These are phyloP conservation scores for Apis laboriosa DNA, from an alignment of 1,140 invertebrate genomes.

Conservation along the genomic window DNA sequence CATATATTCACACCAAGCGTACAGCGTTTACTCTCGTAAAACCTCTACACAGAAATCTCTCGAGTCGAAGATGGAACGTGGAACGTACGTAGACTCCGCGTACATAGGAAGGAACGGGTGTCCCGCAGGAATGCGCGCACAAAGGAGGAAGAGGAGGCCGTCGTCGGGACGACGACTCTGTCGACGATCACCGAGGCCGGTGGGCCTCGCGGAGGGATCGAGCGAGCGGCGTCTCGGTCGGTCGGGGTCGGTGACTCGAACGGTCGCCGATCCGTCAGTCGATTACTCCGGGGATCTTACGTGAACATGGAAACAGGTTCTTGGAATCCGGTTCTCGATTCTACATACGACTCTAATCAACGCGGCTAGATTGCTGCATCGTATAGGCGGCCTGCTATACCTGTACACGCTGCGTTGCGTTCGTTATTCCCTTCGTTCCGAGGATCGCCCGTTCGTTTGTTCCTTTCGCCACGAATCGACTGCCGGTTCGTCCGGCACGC, in stretches of 20 bases:
- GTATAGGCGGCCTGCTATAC: slow-evolving; percentile 58
- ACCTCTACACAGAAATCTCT: not conserved
- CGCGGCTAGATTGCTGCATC: slow-evolving; percentile 81
- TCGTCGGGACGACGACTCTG: slow-evolving; percentile 33
- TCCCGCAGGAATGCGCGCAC: slow-evolving; percentile 44
- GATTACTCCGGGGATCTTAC: slow-evolving; percentile 82
- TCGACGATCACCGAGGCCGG: slow-evolving; percentile 26
- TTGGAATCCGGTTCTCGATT: slow-evolving; percentile 82
- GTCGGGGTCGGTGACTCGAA: slow-evolving; percentile 81
- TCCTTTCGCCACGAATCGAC: not conserved
- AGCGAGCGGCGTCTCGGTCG: slow-evolving; percentile 61
- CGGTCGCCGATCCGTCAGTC: slow-evolving; percentile 82
- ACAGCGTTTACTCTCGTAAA: not conserved
- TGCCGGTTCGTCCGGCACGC: not conserved
- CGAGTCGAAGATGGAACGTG: not conserved
- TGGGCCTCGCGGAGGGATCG: slow-evolving; percentile 40
- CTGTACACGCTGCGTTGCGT: slow-evolving; percentile 51
- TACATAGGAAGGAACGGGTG: slow-evolving; percentile 21
- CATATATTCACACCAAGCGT: not conserved
- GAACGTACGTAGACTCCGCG: not conserved
- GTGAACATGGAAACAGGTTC: slow-evolving; percentile 82
- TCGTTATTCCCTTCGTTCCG: slow-evolving; percentile 30
- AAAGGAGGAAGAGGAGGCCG: slow-evolving; percentile 26
- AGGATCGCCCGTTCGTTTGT: slow-evolving; percentile 32
- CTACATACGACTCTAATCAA: slow-evolving; percentile 82